phyloP scores from a whole-genome alignment of 2,888 invertebrate species.

The Caenorhabditis doughertyi region DNA sequence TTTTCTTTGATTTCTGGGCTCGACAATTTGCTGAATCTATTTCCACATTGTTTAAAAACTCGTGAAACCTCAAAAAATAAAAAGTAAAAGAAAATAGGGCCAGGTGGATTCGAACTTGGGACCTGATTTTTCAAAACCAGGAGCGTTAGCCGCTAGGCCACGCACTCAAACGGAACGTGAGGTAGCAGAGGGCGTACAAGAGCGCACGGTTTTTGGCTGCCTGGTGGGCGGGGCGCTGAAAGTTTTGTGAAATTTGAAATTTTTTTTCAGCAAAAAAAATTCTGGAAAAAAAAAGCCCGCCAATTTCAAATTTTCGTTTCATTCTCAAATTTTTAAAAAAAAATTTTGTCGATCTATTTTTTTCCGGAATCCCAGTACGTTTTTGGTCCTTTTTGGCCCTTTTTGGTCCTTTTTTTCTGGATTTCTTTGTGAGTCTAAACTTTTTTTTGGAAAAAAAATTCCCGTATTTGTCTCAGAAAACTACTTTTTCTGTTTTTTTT shows the following conservation, averaged over 20 bases:
- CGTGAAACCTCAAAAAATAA: not conserved
- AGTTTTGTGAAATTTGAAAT: too few relatives aligned
- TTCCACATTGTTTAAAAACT: not conserved
- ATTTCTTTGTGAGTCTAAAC: too few relatives aligned
- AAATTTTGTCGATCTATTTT: too few relatives aligned
- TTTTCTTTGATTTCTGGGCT: not conserved
- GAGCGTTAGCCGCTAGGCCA: not conserved
- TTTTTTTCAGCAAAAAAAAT: too few relatives aligned
- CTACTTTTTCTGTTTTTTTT: too few relatives aligned
- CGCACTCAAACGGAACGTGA: not conserved
- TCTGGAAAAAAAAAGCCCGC: not conserved
- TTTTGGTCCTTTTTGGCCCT: too few relatives aligned
- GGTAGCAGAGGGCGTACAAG: not conserved
- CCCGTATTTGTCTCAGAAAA: too few relatives aligned
- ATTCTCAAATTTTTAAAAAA: not conserved
- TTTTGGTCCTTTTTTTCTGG: too few relatives aligned
- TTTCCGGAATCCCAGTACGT: too few relatives aligned
- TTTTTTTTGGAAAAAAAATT: too few relatives aligned
- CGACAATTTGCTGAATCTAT: not conserved
- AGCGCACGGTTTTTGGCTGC: too few relatives aligned
- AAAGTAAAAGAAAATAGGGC: not conserved
- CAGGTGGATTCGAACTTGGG: not conserved
- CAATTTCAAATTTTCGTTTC: not conserved
- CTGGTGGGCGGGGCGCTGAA: too few relatives aligned
- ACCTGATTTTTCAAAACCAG: not conserved